Percentiles rank a stretch among this genome's conserved stretches.
phyloP scores from a whole-genome alignment of 1,140 invertebrate genomes.

The Aphaenogaster ashmeadi region DNA sequence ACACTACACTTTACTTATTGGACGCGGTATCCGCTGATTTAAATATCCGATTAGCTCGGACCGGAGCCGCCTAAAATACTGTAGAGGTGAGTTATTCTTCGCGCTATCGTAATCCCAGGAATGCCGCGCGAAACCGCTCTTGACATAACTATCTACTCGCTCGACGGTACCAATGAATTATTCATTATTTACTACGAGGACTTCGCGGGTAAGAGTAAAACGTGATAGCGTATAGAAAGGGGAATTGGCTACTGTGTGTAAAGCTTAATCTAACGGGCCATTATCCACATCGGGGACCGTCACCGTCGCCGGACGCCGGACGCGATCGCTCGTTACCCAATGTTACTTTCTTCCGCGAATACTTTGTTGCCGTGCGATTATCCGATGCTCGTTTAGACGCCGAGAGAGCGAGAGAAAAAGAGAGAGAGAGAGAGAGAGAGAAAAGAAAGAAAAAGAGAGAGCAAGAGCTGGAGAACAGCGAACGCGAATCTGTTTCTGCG shows the following conservation, averaged over 20 bases:
- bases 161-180: slow-evolving; percentile 53
- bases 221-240: neutral
- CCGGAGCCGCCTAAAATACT: neutral
- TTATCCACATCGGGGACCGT: slow-evolving; percentile 9
- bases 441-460: neutral
- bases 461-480: neutral
- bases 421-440: neutral
- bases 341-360: slow-evolving; percentile 54
- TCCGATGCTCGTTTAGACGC: neutral
- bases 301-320: slow-evolving; percentile 17
- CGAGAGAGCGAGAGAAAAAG: neutral
- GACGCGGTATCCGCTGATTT: neutral
- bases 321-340: slow-evolving; percentile 37
- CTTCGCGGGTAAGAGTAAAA: neutral
- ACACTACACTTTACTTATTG: neutral
- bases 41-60: slow-evolving; percentile 27
- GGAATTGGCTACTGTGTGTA: neutral
- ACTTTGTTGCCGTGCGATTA: slow-evolving; percentile 53
- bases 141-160: slow-evolving; percentile 46
- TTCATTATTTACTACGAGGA: slow-evolving; percentile 47
- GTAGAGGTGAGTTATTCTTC: neutral
- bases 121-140: slow-evolving; percentile 49
- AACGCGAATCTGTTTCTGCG: slow-evolving; percentile 22
- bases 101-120: slow-evolving; percentile 39
- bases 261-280: neutral